These are phyloP conservation scores for Heteropelma amictum DNA, from an alignment of 2,888 invertebrate genomes.

Conservation along the genomic window DNA sequence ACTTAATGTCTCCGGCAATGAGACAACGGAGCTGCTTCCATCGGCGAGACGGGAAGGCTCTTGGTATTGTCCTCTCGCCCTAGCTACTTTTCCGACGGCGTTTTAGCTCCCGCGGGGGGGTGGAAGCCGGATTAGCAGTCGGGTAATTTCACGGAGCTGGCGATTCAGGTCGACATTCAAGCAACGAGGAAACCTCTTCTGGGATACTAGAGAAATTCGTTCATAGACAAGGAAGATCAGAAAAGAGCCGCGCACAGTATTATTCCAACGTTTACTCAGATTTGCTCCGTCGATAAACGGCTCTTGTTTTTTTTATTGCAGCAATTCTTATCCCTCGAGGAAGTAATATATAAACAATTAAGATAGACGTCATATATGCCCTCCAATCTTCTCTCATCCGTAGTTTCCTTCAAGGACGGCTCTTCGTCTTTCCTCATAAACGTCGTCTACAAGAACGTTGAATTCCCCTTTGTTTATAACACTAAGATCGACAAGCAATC, in stretches of 20 bases:
- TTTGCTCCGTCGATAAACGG: too few species aligned
- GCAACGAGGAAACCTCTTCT: constrained; percentile 8
- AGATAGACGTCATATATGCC: too few species aligned
- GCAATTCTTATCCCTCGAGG: neutral
- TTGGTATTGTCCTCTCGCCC: neutral
- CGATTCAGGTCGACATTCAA: constrained; percentile 53
- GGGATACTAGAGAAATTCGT: constrained; percentile 25
- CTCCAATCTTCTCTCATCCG: too few species aligned
- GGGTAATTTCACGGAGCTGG: constrained; percentile 56
- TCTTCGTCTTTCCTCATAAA: neutral
- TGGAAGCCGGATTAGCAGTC: constrained; percentile 42
- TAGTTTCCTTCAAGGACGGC: too few species aligned
- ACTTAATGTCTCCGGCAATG: constrained; percentile 63
- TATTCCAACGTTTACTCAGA: neutral
- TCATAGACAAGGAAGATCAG: constrained; percentile 12
- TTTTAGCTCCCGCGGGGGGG: constrained; percentile 30
- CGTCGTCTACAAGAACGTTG: neutral
- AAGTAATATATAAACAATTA: too few species aligned
- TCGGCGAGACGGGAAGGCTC: constrained; percentile 41
- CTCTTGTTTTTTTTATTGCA: constrained; percentile 12
- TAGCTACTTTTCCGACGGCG: neutral
- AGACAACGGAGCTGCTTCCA: constrained; percentile 42
- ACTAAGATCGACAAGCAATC: neutral
- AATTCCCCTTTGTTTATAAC: neutral
- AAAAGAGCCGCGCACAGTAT: neutral